Percentiles rank a stretch among this genome's conserved stretches.
These are phyloP conservation scores for Erannis defoliaria DNA, from an alignment of 2,888 invertebrate species.

Conservation along the genomic window DNA sequence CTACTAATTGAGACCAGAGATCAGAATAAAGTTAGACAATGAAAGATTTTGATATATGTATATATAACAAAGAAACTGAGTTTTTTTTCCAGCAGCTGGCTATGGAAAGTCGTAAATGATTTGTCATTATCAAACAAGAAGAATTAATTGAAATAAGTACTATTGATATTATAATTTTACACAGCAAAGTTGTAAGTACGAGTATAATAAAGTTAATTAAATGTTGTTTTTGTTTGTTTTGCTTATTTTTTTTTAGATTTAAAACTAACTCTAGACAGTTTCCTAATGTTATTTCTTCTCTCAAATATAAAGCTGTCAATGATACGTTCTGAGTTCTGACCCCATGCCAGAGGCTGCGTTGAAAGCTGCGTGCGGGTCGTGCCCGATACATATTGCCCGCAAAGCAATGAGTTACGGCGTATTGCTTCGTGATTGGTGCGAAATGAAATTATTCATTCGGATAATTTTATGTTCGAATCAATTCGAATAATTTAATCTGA, in stretches of 20 bases:
- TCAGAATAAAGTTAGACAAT: too few species aligned
- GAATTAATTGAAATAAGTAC: too few species aligned
- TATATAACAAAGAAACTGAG: too few species aligned
- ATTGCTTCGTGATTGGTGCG: constrained; percentile 24
- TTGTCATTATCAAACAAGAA: too few species aligned
- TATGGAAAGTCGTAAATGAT: too few species aligned
- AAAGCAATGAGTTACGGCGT: constrained; percentile 32
- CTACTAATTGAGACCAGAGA: too few species aligned
- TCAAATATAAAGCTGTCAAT: constrained; percentile 43
- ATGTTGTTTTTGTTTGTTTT: too few species aligned
- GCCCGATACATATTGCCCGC: constrained; percentile 33
- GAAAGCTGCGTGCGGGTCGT: constrained; percentile 45
- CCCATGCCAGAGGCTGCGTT: constrained; percentile 43
- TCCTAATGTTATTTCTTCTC: constrained; percentile 10
- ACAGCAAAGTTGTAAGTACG: too few species aligned
- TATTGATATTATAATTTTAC: too few species aligned
- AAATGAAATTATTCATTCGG: constrained; percentile 12
- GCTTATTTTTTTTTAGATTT: background rate
- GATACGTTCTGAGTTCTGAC: constrained; percentile 40
- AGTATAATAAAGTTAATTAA: background rate
- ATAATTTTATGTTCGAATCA: background rate
- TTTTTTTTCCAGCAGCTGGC: too few species aligned
- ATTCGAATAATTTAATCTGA: background rate
- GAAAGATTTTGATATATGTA: too few species aligned
- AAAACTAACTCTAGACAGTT: background rate